These are phyloP conservation scores for Pyrocoelia pectoralis DNA, from an alignment of 2,888 invertebrate genomes.

Conservation along the genomic window DNA sequence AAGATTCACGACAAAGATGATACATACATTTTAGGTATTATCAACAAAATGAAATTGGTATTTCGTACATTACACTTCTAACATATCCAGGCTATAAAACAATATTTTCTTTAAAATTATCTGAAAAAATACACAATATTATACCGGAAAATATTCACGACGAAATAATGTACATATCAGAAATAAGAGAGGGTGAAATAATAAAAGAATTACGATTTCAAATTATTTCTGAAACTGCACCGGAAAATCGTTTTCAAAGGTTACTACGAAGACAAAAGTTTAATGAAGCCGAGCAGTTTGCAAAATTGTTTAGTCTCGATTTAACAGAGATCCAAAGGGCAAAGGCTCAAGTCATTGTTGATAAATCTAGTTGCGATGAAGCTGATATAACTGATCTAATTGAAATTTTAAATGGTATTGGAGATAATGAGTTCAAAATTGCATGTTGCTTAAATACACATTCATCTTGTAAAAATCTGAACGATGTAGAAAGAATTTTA, in stretches of 20 bases:
- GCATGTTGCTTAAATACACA: constrained; percentile 54
- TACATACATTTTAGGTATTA: constrained; percentile 19
- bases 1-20: constrained; percentile 40
- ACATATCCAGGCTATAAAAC: too few species aligned
- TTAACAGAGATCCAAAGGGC: constrained; percentile 57
- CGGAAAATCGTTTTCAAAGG: constrained; percentile 59
- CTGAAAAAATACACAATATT: constrained; percentile 44
- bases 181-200: constrained; percentile 41
- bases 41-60: constrained; percentile 22
- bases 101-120: constrained; percentile 48
- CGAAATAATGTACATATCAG: constrained; percentile 48
- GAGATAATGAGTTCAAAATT: constrained; percentile 59
- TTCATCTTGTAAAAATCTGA: constrained; percentile 29
- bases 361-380: constrained; percentile 45
- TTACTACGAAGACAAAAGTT: constrained; percentile 59
- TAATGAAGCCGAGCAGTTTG: constrained; percentile 62
- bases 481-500: constrained; percentile 45
- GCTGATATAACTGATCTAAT: constrained; percentile 56
- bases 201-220: too few species aligned
- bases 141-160: constrained; percentile 45
- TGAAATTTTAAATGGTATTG: constrained; percentile 56
- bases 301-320: constrained; percentile 57
- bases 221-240: constrained; percentile 57
- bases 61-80: constrained; percentile 30
- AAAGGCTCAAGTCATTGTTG: constrained; percentile 56